Percentiles rank a stretch among this genome's conserved stretches.
These are phyloP conservation scores for Amniataba percoides DNA, from an alignment of 2,797 vertebrate genomes.

Conservation along the genomic window DNA sequence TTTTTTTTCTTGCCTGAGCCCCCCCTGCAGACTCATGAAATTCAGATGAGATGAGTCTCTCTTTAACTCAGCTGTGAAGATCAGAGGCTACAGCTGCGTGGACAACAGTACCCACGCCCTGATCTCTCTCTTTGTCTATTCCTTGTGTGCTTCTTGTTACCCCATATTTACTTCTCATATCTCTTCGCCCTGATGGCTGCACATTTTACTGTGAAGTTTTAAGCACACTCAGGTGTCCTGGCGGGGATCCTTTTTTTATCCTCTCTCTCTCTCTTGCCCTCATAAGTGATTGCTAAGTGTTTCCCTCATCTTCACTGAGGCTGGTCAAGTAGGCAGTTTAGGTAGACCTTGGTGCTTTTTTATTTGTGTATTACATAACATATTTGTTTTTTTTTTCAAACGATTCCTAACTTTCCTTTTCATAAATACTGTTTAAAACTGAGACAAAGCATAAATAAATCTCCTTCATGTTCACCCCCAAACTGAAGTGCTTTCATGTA, in stretches of 20 bases:
- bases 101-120: slow-evolving; percentile 21
- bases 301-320: neutral
- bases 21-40: slow-evolving; percentile 73
- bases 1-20: slow-evolving; percentile 30
- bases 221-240: neutral
- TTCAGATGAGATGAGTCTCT: slow-evolving; percentile 71
- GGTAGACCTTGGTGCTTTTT: neutral
- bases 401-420: neutral
- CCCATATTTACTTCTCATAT: slow-evolving; percentile 18
- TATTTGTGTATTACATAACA: neutral
- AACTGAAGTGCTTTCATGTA: too few species aligned
- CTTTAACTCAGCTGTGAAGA: slow-evolving; percentile 64
- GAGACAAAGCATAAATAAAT: neutral
- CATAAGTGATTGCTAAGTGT: neutral
- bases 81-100: slow-evolving; percentile 56
- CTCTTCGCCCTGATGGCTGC: neutral
- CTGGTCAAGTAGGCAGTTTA: neutral
- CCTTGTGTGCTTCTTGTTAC: slow-evolving; percentile 14
- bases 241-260: neutral
- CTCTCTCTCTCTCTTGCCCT: neutral
- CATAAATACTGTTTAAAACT: neutral
- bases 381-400: neutral
- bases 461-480: too few species aligned
- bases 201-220: neutral
- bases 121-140: neutral